Evolutionary conservation across 1,140 invertebrate genomes (phyloP), one percentile per base, ranked within the genome.

Genomic region (Drosophila azteca): DNA sequence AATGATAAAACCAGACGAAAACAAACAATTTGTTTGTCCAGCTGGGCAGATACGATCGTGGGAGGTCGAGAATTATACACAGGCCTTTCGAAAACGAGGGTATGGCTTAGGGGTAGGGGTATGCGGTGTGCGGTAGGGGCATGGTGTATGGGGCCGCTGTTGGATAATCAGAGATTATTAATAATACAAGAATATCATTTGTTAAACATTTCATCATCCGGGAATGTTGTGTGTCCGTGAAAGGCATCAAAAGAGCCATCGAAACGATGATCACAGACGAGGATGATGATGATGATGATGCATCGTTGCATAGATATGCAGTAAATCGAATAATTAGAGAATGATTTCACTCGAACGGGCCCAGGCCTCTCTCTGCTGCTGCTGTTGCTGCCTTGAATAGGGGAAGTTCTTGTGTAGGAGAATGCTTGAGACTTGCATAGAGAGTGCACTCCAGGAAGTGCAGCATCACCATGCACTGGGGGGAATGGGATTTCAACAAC

Each of bases 151-250:
- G 17, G 17, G 17, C 17, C 50, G 50, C 22, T 41, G 26, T 54
- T 46, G 49, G 35, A 72, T 72, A 84, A 82, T 75, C 71, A 78
- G 53, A 50, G 53, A 39, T 69, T 72, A 74, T 85, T 80, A 85
- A 77, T 85, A 80, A 87, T 51, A 74, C 77, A 77, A 61, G 67
- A 84, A 65, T 85, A 80, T 77, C 64, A 73, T 76, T 76, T 67
- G 77, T 60, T 79, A 72, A 84, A 59, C 63, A 64, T 54, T 65
- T 72, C 66, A 68, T 73, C 68, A 54, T 49, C 61, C 59, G 81
- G 44, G 73, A 77, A 80, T 87, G 65, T 77, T 69, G 68, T 70
- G 29, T 29, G 29, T 29, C 6, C 7, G 81, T 84, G 81, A 84
- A 84, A 87, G 81, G 81, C 73, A 77, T 20, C 17, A 49, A 59